Base-by-base conservation (phyloP, 1,140 invertebrate genomes). In the Odontomachus brunneus region DNA sequence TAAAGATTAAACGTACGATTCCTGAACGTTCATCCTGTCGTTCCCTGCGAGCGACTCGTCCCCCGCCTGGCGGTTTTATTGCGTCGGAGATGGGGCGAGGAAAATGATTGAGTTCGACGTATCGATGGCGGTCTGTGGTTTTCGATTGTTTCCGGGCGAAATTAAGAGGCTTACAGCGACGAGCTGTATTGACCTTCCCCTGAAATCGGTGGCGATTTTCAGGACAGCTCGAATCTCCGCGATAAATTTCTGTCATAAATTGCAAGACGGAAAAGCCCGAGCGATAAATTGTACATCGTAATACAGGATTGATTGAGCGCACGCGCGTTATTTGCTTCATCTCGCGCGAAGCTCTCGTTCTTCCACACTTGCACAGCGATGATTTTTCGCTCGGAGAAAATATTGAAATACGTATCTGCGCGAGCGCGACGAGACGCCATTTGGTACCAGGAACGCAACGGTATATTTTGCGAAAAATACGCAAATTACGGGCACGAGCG, bases 101-200 rank as follows among this genome's bases (percentile, higher is more conserved):
- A 69, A 76, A 65, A 24, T 62, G 38, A 84, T 84, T 63, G 48
- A 65, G 75, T 66, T 63, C 57, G 55, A 44, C 63, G 48, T 62
- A 57, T 53, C 53, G 69, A 60, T 82, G 78, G 65, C 26, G 67
- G 38, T 72, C 38, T 66, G 76, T 60, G 76, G 67, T 81, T 81
- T 72, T 62, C 65, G 83, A 85, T 75, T 65, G 84, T 83, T 87
- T 83, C 44, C 57, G 29, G 57, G 49, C 38, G 26, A 65, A 84
- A 84, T 86, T 71, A 72, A 73, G 51, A 73, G 65, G 60, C 65
- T 82, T 71, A 80, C 75, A 29, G 3, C 33, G 63, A 78, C 74
- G 17, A 76, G 48, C 62, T 24, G 29, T 44, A 78, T 78, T 69
- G 75, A 44, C 62, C 75, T 44, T 44, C 17, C 51, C 38, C 19